A percentile compares a stretch with the other conserved stretches of the same genome.
Evolutionary conservation across 1,140 invertebrate genomes (phyloP).

Genomic region (Batillaria attramentaria): DNA sequence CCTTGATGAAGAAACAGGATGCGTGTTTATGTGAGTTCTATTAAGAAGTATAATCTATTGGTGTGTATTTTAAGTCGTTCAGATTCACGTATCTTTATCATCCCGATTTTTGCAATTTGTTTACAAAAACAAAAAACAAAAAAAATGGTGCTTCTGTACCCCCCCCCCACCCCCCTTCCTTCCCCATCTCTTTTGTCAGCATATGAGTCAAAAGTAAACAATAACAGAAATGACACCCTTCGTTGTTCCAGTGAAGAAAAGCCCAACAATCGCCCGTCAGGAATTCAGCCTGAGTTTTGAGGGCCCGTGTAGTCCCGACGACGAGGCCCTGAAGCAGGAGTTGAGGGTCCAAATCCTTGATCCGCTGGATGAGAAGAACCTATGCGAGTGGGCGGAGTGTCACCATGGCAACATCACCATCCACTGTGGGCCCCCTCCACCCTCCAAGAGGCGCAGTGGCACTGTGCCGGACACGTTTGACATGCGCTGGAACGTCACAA

Average conservation of each 20-base stretch:
- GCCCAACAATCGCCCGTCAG: constrained; percentile 47
- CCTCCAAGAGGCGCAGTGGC: constrained; percentile 32
- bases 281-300: constrained; percentile 50
- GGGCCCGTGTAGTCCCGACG: constrained; percentile 47
- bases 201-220: no score
- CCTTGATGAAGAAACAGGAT: constrained; percentile 46
- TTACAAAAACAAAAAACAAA: no score
- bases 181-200: no score
- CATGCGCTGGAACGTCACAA: constrained; percentile 54
- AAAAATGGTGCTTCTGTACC: no score
- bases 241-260: constrained; percentile 42
- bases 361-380: constrained; percentile 41
- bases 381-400: constrained; percentile 48
- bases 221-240: no score
- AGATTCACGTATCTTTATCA: no score
- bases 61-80: no score
- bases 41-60: no score
- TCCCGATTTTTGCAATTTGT: no score
- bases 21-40: constrained; percentile 58
- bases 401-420: constrained; percentile 45
- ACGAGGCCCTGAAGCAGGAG: constrained; percentile 34
- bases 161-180: no score
- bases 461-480: constrained; percentile 42
- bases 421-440: constrained; percentile 38
- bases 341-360: constrained; percentile 39